A percentile compares a stretch with the other conserved stretches of the same genome.
phyloP scores from a whole-genome alignment of 1,140 invertebrate genomes.

The Carposina sasakii region DNA sequence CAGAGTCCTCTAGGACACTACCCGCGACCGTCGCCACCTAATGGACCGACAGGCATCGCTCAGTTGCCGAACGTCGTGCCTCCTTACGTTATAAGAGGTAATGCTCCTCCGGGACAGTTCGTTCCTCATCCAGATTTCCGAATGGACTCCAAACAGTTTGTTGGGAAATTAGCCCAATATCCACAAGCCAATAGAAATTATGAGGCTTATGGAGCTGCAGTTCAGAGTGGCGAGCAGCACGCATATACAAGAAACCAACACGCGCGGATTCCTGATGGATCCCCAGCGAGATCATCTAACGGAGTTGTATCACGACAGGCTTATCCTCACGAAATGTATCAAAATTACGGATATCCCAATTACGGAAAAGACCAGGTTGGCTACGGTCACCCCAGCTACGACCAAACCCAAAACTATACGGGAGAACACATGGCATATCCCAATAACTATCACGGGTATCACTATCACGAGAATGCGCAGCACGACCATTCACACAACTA shows the following conservation, averaged over 20 bases:
- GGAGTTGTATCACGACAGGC: slow-evolving; percentile 46
- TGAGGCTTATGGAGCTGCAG: slow-evolving; percentile 41
- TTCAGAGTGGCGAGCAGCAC: slow-evolving; percentile 49
- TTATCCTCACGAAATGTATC: slow-evolving; percentile 73
- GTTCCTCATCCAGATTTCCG: slow-evolving; percentile 64
- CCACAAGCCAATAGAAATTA: slow-evolving; percentile 56
- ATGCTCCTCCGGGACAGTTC: slow-evolving; percentile 60
- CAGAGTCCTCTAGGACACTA: slow-evolving; percentile 73
- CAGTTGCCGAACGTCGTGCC: slow-evolving; percentile 74
- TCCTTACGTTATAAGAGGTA: slow-evolving; percentile 72
- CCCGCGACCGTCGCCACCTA: slow-evolving; percentile 76
- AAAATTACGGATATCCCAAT: slow-evolving; percentile 66
- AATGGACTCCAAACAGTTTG: slow-evolving; percentile 64
- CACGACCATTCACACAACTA: slow-evolving; percentile 61
- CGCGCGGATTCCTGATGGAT: slow-evolving; percentile 43
- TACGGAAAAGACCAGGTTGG: slow-evolving; percentile 63
- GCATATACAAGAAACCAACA: slow-evolving; percentile 47
- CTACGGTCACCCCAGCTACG: slow-evolving; percentile 63
- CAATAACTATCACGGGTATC: slow-evolving; percentile 67
- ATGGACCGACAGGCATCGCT: slow-evolving; percentile 69
- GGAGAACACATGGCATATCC: slow-evolving; percentile 64
- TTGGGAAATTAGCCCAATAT: slow-evolving; percentile 66
- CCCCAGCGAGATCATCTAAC: slow-evolving; percentile 45
- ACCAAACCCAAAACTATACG: slow-evolving; percentile 60
- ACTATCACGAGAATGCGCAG: slow-evolving; percentile 63